Evolutionary conservation across 2,888 invertebrate species (phyloP).

Genomic region (Aelia acuminata): DNA sequence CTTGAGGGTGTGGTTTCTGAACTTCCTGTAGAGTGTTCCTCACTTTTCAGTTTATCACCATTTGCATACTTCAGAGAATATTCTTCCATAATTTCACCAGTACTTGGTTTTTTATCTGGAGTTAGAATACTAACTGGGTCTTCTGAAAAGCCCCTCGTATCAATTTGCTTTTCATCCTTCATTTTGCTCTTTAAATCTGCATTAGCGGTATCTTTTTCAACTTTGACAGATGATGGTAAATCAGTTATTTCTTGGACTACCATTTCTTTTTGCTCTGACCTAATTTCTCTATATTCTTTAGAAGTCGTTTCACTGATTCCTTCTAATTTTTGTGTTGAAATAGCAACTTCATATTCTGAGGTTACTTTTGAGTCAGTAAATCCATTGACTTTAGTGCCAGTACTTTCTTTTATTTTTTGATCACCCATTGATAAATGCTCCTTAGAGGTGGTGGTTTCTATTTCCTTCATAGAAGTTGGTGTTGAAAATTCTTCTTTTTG

Average conservation of each 20-base stretch:
- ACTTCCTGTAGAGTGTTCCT: background rate
- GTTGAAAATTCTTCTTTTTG: background rate
- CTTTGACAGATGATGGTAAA: conserved; percentile 41
- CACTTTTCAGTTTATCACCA: background rate
- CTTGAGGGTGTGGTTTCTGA: background rate
- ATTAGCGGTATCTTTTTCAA: conserved; percentile 54
- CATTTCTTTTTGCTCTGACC: background rate
- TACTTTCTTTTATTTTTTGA: background rate
- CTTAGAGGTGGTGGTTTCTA: background rate
- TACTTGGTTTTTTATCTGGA: background rate
- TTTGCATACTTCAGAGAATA: background rate
- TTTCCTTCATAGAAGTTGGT: background rate
- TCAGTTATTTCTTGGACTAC: background rate
- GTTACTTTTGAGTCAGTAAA: conserved; percentile 7
- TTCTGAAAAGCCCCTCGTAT: background rate
- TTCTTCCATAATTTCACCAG: background rate
- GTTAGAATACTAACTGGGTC: background rate
- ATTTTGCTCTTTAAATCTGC: conserved; percentile 57
- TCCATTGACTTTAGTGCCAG: conserved; percentile 39
- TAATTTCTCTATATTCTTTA: background rate
- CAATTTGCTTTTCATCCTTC: conserved; percentile 54
- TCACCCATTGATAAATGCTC: background rate
- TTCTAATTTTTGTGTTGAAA: conserved; percentile 27
- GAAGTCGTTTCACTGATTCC: background rate
- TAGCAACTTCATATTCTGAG: background rate